Base-by-base conservation (phyloP, 2,888 invertebrate genomes). In the Drosophila stalkeri region DNA sequence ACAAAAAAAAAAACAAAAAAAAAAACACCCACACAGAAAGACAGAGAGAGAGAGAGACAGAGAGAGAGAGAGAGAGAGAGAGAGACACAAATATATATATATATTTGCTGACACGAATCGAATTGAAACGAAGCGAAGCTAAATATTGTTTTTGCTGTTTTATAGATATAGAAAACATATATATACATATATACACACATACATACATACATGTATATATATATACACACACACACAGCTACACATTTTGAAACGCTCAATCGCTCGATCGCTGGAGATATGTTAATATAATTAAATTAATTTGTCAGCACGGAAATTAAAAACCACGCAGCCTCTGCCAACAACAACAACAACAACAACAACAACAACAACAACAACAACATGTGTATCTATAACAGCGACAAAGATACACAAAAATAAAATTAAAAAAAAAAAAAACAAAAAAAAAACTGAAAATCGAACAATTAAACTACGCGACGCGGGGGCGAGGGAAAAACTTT, bases 271-370 rank as follows among this genome's bases (percentile, higher is more conserved):
- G 80, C 61, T 55, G 70, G 57, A 88, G 89, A 90, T 86, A 86
- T 86, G 85, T 91, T 91, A 91, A 91, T 91, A 91, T 91, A 91
- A 91, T 91, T 87, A 90, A 89, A 91, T 90, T 90, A 91, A 90
- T 82, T 82, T 86, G 86, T 84, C 82, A 88, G 88, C 87, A 84
- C 90, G 88, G 88, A 87, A 86, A 86, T 89, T 86, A 86, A 85
- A 88, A 88, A 83, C 81, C 80, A 82, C 67, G 68, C 76, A 80
- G 69, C 64, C 59, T 59, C 75, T 23, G 44, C 41, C 43, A 63
- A 31, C 47, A 56, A 33, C 65, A 55, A 54, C 57, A 63, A 51
- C 64, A 49, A 46, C 56, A 66, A n/a, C 63, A 59, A 52, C 41
- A 51, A 35, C 41, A 63, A 44, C n/a, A n/a, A n/a, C n/a, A n/a